Evolutionary conservation across 30 jellyfish, hydroid and myxozoan genomes (phyloP).

Genomic region (Cassiopea xamachana): DNA sequence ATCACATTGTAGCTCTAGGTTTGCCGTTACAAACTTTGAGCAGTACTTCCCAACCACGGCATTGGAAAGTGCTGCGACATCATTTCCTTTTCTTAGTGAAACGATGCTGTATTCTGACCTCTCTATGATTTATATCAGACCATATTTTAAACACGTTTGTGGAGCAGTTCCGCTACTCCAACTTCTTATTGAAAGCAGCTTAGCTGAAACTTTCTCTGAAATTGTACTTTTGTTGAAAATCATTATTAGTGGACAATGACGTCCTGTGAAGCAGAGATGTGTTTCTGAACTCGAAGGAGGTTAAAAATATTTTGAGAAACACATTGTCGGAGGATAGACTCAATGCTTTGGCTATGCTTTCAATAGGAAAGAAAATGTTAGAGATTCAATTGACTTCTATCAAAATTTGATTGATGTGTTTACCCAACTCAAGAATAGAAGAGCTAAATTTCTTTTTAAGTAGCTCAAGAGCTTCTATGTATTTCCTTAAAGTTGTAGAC

Average conservation of each 20-base stretch:
- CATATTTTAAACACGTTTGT: conserved; percentile 7
- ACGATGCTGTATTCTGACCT: conserved; percentile 17
- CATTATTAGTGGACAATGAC: neutral
- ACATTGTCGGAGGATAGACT: conserved; percentile 14
- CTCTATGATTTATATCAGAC: conserved; percentile 14
- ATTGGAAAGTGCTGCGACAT: conserved; percentile 6
- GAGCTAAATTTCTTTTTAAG: conserved; percentile 8
- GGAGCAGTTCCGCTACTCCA: conserved; percentile 7
- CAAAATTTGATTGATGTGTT: conserved; percentile 24
- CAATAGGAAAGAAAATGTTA: neutral
- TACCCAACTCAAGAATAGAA: conserved; percentile 14
- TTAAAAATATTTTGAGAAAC: neutral
- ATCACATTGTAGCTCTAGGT: neutral
- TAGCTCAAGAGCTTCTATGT: neutral
- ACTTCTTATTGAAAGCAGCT: conserved; percentile 18
- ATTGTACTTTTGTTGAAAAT: neutral
- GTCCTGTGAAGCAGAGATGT: neutral
- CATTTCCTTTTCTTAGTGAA: conserved; percentile 3
- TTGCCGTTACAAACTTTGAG: neutral
- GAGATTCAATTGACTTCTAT: conserved; percentile 11
- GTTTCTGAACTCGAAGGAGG: conserved; percentile 8
- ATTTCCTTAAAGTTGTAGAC: neutral
- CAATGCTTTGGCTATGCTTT: conserved; percentile 35
- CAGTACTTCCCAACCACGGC: conserved; percentile 6
- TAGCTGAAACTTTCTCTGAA: conserved; percentile 18